A percentile compares a stretch with the other conserved stretches of the same genome.
Evolutionary conservation across 2,888 invertebrate species (phyloP).

Genomic region (Caenorhabditis angaria): DNA sequence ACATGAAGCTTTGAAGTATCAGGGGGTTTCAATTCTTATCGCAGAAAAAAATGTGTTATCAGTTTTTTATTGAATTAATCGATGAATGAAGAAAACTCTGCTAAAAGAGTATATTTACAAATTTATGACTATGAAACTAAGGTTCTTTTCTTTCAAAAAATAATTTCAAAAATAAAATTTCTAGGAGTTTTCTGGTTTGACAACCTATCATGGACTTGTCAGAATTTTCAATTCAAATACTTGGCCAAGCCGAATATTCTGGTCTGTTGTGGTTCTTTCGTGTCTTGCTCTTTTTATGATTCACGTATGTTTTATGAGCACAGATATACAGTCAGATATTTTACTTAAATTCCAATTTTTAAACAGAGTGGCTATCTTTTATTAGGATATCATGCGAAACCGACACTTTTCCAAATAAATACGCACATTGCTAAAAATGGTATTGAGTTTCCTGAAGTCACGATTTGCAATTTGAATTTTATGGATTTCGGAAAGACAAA

Average conservation of each 20-base stretch:
- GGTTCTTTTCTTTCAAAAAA: conserved; percentile 6
- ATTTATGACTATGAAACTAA: conserved; percentile 61
- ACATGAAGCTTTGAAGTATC: background rate
- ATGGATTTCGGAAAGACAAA: conserved; percentile 12
- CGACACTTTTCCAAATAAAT: conserved; percentile 60
- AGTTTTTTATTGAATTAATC: background rate
- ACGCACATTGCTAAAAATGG: conserved; percentile 50
- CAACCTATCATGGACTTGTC: conserved; percentile 64
- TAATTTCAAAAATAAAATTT: conserved; percentile 8
- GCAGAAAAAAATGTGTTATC: background rate
- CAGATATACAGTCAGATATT: background rate
- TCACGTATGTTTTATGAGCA: conserved; percentile 50
- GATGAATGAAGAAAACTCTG: conserved; percentile 5
- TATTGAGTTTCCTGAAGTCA: conserved; percentile 54
- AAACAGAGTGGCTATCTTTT: conserved; percentile 57
- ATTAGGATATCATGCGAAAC: conserved; percentile 59
- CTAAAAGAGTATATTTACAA: conserved; percentile 49
- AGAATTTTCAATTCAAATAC: conserved; percentile 63
- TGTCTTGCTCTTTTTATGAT: conserved; percentile 62
- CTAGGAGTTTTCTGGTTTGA: conserved; percentile 58
- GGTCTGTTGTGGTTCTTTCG: conserved; percentile 59
- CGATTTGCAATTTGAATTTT: conserved; percentile 37
- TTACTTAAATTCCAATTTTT: background rate
- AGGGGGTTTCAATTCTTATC: background rate
- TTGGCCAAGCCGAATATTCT: conserved; percentile 62